Conservation (phyloP, 2,888 invertebrate species). For the Meandrusa payeni region DNA sequence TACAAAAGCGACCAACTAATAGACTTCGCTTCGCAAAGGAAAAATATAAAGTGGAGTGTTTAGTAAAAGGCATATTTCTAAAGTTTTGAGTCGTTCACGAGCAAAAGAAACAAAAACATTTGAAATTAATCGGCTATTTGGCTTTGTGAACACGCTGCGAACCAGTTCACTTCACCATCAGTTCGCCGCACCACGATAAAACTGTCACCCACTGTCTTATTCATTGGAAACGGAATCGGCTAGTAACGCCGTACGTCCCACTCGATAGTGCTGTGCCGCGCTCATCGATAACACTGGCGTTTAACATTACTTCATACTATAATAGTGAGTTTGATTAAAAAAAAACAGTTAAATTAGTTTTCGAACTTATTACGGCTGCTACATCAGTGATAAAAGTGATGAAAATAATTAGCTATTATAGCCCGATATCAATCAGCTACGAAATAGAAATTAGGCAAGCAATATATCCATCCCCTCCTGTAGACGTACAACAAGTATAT, state of each 20-base stretch:
- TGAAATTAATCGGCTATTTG: slow-evolving; percentile 19
- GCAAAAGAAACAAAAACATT: slow-evolving; percentile 1
- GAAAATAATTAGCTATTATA: too few species aligned
- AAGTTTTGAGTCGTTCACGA: not conserved
- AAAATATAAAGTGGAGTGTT: not conserved
- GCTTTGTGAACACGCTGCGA: not conserved
- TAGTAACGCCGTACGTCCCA: not conserved
- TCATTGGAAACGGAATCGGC: slow-evolving; percentile 17
- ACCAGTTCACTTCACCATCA: slow-evolving; percentile 9
- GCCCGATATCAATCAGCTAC: slow-evolving; percentile 14
- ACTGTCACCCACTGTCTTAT: slow-evolving; percentile 20
- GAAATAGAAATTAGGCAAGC: slow-evolving; percentile 7
- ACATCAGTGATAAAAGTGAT: too few species aligned
- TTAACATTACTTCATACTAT: too few species aligned
- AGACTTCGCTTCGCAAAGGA: not conserved
- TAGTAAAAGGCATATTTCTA: not conserved
- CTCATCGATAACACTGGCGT: slow-evolving; percentile 1
- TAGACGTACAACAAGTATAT: not conserved
- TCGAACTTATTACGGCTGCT: not conserved
- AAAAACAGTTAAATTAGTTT: too few species aligned
- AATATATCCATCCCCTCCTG: not conserved
- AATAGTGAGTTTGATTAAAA: too few species aligned
- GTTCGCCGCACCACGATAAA: slow-evolving; percentile 13
- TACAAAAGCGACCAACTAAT: too few species aligned
- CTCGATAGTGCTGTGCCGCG: slow-evolving; percentile 10